These are phyloP conservation scores for Turritopsis rubra DNA, from an alignment of 30 jellyfish, hydroid and myxozoan genomes.

Conservation along the genomic window DNA sequence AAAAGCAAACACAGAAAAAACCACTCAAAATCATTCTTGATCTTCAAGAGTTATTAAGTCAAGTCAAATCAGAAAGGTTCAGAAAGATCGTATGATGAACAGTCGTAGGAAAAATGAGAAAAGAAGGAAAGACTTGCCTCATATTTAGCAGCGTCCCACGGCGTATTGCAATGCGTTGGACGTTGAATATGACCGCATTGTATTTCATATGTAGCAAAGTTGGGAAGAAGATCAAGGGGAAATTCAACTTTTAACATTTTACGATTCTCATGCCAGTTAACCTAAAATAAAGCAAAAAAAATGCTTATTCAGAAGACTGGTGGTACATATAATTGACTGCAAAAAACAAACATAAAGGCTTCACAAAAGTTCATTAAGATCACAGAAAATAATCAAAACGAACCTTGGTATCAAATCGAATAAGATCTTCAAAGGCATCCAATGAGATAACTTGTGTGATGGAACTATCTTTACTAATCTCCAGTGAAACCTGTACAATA, in stretches of 20 bases:
- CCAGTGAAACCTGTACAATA: constrained; percentile 33
- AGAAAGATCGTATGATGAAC: no score
- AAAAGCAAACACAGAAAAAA: not conserved
- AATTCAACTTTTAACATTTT: constrained; percentile 64
- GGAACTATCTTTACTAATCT: constrained; percentile 34
- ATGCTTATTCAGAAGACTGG: not conserved
- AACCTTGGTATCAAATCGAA: constrained; percentile 40
- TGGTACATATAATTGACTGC: no score
- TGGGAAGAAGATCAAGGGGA: constrained; percentile 51
- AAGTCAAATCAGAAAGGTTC: no score
- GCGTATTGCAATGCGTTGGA: constrained; percentile 74
- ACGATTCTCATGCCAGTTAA: constrained; percentile 80
- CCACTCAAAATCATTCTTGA: not conserved
- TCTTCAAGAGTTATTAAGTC: not conserved
- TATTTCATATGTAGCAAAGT: constrained; percentile 54
- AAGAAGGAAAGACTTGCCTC: constrained; percentile 34
- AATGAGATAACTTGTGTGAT: constrained; percentile 39
- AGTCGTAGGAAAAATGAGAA: not conserved
- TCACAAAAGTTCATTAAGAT: not conserved
- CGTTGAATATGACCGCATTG: constrained; percentile 75
- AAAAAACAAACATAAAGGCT: no score
- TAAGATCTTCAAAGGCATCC: constrained; percentile 47
- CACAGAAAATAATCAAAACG: not conserved
- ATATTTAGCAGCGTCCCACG: constrained; percentile 85
- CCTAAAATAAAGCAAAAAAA: constrained; percentile 29